phyloP scores from a whole-genome alignment of 30 jellyfish, hydroid and myxozoan species.

The Rhopilema esculentum region DNA sequence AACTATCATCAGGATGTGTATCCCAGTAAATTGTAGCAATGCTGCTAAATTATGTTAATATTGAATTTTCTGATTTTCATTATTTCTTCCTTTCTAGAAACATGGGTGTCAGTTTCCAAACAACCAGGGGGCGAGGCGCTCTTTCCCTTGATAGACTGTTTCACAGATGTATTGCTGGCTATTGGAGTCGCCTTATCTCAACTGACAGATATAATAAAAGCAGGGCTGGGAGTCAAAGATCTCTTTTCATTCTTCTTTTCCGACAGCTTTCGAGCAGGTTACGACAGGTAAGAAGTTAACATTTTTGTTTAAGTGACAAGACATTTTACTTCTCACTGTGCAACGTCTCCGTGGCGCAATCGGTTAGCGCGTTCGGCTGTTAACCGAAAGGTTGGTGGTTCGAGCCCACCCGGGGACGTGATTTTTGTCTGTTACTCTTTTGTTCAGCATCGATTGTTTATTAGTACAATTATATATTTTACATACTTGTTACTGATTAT shows the following conservation, averaged over 20 bases:
- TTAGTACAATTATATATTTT: background rate
- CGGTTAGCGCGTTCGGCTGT: slow-evolving; percentile 77
- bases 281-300: slow-evolving; percentile 80
- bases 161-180: slow-evolving; percentile 74
- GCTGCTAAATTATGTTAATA: too few species aligned
- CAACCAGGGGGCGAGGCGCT: slow-evolving; percentile 95
- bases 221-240: slow-evolving; percentile 77
- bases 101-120: slow-evolving; percentile 75
- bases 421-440: background rate
- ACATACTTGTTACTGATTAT: too few species aligned
- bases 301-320: background rate
- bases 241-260: slow-evolving; percentile 89
- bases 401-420: slow-evolving; percentile 66
- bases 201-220: slow-evolving; percentile 81
- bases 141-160: slow-evolving; percentile 83
- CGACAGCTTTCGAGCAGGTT: slow-evolving; percentile 94
- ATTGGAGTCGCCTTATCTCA: slow-evolving; percentile 84
- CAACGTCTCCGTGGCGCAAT: slow-evolving; percentile 71
- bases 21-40: too few species aligned
- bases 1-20: too few species aligned
- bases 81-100: slow-evolving; percentile 36
- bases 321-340: background rate
- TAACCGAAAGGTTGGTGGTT: slow-evolving; percentile 70
- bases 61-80: too few species aligned
- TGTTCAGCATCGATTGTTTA: background rate